Conservation (phyloP, 1,140 invertebrate genomes). For the Eupristina koningsbergeri region DNA sequence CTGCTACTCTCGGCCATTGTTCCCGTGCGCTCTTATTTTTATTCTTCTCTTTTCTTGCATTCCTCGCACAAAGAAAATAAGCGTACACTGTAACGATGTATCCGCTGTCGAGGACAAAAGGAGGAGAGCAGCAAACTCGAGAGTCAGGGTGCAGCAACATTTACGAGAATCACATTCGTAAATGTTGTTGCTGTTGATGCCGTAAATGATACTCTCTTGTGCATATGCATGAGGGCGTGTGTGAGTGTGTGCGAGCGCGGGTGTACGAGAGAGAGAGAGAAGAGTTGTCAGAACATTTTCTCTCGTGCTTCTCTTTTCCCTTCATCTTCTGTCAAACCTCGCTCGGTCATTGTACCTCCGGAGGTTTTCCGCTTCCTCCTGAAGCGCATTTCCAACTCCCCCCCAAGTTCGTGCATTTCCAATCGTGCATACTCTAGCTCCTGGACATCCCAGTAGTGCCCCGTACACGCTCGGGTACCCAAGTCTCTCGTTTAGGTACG, state of each 20-base stretch:
- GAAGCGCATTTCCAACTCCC: background rate
- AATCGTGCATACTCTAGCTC: too few relatives aligned
- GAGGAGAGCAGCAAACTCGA: background rate
- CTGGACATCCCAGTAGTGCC: too few relatives aligned
- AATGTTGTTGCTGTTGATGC: too few relatives aligned
- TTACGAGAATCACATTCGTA: too few relatives aligned
- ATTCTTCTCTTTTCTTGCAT: slow-evolving; percentile 25
- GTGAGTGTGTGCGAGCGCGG: too few relatives aligned
- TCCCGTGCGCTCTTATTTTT: slow-evolving; percentile 6
- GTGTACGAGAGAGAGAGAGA: background rate
- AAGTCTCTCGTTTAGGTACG: background rate
- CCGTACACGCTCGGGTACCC: too few relatives aligned
- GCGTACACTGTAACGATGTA: slow-evolving; percentile 1
- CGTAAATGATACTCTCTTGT: too few relatives aligned
- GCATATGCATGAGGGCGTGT: too few relatives aligned
- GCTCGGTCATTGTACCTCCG: too few relatives aligned
- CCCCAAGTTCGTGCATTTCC: too few relatives aligned
- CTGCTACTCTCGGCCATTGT: slow-evolving; percentile 32
- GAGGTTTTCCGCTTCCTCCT: background rate
- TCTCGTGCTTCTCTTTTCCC: background rate
- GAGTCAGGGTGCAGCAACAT: background rate
- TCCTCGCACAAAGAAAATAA: background rate
- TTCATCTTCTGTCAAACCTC: too few relatives aligned
- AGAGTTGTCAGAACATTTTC: slow-evolving; percentile 12
- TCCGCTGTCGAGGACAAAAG: background rate